phyloP scores from a whole-genome alignment of 2,888 invertebrate species.

The Hirtodrosophila cameraria region DNA sequence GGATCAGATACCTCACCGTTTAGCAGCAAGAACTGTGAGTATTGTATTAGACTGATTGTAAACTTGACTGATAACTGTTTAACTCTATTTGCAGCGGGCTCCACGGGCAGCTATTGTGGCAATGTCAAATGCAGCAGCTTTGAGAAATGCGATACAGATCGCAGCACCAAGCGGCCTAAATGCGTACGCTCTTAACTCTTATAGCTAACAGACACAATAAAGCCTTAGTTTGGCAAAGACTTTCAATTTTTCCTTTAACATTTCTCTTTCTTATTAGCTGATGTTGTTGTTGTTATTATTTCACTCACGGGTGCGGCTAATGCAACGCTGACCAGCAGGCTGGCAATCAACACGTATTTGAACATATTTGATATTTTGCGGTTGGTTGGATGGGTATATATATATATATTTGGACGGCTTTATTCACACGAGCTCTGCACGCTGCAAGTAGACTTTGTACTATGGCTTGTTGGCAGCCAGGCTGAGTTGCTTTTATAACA shows the following conservation, averaged over 20 bases:
- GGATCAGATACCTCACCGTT: slow-evolving; percentile 71
- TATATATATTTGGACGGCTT: slow-evolving; percentile 11
- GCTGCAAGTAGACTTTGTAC: slow-evolving; percentile 81
- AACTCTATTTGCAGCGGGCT: slow-evolving; percentile 63
- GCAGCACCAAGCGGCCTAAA: slow-evolving; percentile 87
- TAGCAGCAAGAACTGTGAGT: slow-evolving; percentile 84
- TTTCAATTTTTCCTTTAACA: not conserved
- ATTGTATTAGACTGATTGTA: not conserved
- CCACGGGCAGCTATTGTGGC: slow-evolving; percentile 87
- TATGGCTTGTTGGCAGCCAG: slow-evolving; percentile 72
- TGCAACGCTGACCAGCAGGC: slow-evolving; percentile 75
- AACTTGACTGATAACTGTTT: slow-evolving; percentile 1
- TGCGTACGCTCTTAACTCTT: slow-evolving; percentile 86
- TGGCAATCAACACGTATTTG: slow-evolving; percentile 80
- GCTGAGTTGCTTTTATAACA: slow-evolving; percentile 78
- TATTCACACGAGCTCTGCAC: slow-evolving; percentile 69
- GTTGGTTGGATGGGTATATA: too few relatives aligned
- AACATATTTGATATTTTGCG: slow-evolving; percentile 64
- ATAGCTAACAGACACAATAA: slow-evolving; percentile 11
- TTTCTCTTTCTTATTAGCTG: not conserved
- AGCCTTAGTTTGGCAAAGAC: not conserved
- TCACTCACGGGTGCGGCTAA: slow-evolving; percentile 82
- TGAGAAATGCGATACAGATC: slow-evolving; percentile 89
- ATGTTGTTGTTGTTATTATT: slow-evolving; percentile 6
- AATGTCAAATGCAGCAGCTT: slow-evolving; percentile 88